Conservation (phyloP, 2,888 invertebrate genomes). For the Anarsia innoxiella region DNA sequence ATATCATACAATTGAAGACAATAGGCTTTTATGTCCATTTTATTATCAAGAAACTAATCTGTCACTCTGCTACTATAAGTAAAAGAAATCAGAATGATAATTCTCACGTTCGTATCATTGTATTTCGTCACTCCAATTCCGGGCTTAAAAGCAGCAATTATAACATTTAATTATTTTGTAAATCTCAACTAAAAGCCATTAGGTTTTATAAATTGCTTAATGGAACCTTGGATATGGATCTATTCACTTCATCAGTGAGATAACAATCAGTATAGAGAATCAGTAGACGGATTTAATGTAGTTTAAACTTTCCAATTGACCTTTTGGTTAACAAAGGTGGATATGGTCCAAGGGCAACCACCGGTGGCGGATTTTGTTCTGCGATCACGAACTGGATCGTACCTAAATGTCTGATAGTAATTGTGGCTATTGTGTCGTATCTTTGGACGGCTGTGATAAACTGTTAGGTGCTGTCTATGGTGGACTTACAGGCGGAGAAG, state of each 20-base stretch:
- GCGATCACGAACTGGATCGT: slow-evolving; percentile 57
- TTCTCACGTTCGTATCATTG: too few relatives aligned
- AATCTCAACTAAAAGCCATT: too few relatives aligned
- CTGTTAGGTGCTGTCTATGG: slow-evolving; percentile 1
- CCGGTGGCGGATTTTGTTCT: slow-evolving; percentile 60
- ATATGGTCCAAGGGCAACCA: slow-evolving; percentile 67
- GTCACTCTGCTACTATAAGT: too few relatives aligned
- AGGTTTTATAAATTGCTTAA: slow-evolving; percentile 10
- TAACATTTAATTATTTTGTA: slow-evolving; percentile 9
- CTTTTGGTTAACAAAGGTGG: slow-evolving; percentile 54
- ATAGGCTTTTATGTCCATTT: too few relatives aligned
- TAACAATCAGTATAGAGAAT: slow-evolving; percentile 24
- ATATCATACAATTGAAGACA: slow-evolving; percentile 33
- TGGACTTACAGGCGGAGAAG: too few relatives aligned
- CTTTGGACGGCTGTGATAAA: slow-evolving; percentile 5
- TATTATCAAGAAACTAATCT: too few relatives aligned
- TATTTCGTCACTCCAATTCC: slow-evolving; percentile 2
- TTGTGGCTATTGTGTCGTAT: slow-evolving; percentile 6
- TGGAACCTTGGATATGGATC: slow-evolving; percentile 12
- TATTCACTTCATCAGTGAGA: slow-evolving; percentile 24
- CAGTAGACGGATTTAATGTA: slow-evolving; percentile 20
- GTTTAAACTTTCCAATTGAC: slow-evolving; percentile 57
- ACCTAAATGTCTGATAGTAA: slow-evolving; percentile 17
- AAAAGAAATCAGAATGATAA: too few relatives aligned
- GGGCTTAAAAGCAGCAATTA: slow-evolving; percentile 6